Conservation (phyloP, 2,888 invertebrate species). For the Morpho helenor region DNA sequence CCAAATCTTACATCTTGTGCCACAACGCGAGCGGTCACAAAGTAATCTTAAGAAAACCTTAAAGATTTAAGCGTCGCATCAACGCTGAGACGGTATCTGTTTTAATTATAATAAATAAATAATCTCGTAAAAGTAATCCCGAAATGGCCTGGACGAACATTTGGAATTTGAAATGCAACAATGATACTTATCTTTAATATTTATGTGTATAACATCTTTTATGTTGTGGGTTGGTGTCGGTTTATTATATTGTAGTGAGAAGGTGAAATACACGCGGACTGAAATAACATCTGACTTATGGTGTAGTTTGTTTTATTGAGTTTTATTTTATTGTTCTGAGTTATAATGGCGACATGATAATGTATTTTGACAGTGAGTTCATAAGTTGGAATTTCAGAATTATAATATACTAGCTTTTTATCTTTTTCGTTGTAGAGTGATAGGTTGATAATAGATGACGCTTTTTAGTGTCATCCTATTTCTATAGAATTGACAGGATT, state of each 20-base stretch:
- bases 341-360: no score
- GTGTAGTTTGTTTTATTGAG: no score
- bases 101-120: conserved; percentile 38
- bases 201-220: conserved; percentile 8
- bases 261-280: background rate
- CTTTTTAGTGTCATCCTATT: no score
- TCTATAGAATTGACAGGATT: no score
- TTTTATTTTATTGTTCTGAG: no score
- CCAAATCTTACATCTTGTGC: conserved; percentile 20
- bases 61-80: conserved; percentile 31
- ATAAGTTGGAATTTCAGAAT: no score
- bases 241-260: background rate
- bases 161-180: conserved; percentile 20
- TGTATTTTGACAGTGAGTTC: no score
- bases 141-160: conserved; percentile 20
- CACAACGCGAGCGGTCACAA: conserved; percentile 19
- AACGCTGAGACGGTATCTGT: conserved; percentile 30
- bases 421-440: no score
- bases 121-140: conserved; percentile 27
- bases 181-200: conserved; percentile 22
- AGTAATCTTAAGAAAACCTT: conserved; percentile 35
- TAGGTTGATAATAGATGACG: no score
- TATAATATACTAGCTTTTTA: no score
- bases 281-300: no score
- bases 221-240: background rate